phyloP scores from a whole-genome alignment of 2,888 invertebrate species.

The Stenchaetothrips biformis region DNA sequence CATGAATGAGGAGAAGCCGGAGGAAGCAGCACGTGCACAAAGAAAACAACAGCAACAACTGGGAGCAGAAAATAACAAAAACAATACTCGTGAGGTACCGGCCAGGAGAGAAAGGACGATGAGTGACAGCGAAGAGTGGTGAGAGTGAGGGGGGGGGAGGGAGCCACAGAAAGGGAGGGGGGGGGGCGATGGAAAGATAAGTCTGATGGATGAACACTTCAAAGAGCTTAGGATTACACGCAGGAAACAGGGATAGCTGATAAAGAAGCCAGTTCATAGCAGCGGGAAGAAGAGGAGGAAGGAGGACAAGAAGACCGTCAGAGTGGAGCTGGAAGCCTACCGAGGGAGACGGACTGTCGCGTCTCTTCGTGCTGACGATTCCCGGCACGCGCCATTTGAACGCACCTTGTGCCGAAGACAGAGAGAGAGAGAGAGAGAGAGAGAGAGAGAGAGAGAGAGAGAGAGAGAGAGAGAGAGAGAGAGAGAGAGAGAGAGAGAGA shows the following conservation, averaged over 20 bases:
- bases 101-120: background rate
- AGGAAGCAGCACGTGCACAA: too few relatives aligned
- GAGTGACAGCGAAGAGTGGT: background rate
- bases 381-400: too few relatives aligned
- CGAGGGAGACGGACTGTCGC: too few relatives aligned
- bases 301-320: too few relatives aligned
- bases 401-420: background rate
- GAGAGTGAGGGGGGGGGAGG: background rate
- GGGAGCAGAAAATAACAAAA: too few relatives aligned
- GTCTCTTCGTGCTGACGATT: too few relatives aligned
- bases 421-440: background rate
- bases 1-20: too few relatives aligned
- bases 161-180: background rate
- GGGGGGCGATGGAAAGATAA: slow-evolving; percentile 10
- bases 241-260: slow-evolving; percentile 24
- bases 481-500: background rate
- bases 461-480: background rate
- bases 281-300: background rate
- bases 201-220: slow-evolving; percentile 23
- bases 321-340: too few relatives aligned
- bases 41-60: too few relatives aligned
- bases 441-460: background rate
- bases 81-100: background rate
- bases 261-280: slow-evolving; percentile 23
- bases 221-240: slow-evolving; percentile 24